Evolutionary conservation across 2,113 vertebrate species (phyloP).

Genomic region (Ciconia stormi): DNA sequence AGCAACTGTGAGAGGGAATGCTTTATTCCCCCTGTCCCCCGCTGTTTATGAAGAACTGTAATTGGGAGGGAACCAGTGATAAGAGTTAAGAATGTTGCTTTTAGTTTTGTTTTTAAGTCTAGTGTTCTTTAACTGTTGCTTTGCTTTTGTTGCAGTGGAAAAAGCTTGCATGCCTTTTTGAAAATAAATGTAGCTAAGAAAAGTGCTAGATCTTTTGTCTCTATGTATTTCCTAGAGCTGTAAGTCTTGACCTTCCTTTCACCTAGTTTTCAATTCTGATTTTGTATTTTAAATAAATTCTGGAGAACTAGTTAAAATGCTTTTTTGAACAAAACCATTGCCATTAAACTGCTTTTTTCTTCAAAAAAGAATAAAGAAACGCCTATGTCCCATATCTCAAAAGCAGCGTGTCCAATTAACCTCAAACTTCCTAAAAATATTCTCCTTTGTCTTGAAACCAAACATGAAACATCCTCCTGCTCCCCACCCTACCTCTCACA

Average conservation of each 20-base stretch:
- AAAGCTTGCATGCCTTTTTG: not conserved
- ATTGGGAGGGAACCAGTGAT: not conserved
- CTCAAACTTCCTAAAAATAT: slow-evolving; percentile 69
- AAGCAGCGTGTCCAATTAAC: slow-evolving; percentile 58
- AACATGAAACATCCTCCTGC: slow-evolving; percentile 59
- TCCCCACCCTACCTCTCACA: slow-evolving; percentile 27
- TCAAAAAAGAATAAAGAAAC: not conserved
- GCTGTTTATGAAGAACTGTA: not conserved
- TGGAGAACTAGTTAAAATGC: slow-evolving; percentile 3
- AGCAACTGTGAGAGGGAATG: not conserved
- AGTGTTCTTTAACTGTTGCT: not conserved
- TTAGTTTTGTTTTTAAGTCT: slow-evolving; percentile 12
- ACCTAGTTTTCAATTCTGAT: not conserved
- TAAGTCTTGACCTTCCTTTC: slow-evolving; percentile 9
- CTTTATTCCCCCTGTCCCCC: not conserved
- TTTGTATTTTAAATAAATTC: slow-evolving; percentile 3
- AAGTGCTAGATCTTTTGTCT: not conserved
- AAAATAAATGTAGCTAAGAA: not conserved
- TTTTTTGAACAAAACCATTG: not conserved
- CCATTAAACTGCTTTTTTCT: slow-evolving; percentile 11
- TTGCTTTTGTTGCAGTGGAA: not conserved
- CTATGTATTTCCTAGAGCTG: not conserved
- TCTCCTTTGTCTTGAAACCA: slow-evolving; percentile 61
- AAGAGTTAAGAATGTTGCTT: not conserved
- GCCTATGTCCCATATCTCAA: slow-evolving; percentile 41